These are phyloP conservation scores for Sebastes paucispinis DNA, from an alignment of 2,797 vertebrate species.

Conservation along the genomic window DNA sequence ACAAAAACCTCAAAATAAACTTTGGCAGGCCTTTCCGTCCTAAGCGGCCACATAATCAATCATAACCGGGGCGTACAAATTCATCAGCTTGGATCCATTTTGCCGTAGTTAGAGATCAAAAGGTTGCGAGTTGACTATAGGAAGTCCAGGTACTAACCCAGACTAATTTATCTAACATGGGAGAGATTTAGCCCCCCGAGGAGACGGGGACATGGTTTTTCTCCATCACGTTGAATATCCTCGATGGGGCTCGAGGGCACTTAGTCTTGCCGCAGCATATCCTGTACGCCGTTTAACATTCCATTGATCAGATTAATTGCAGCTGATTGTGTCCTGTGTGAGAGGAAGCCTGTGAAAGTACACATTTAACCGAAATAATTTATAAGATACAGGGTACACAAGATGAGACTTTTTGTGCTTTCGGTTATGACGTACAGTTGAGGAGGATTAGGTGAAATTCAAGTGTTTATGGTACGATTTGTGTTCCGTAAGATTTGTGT, in stretches of 20 bases:
- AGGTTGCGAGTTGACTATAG: constrained; percentile 83
- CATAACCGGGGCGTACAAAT: constrained; percentile 92
- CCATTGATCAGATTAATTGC: constrained; percentile 83
- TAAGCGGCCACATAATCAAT: constrained; percentile 87
- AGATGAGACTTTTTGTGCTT: not conserved
- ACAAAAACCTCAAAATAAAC: constrained; percentile 60
- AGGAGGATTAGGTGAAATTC: not conserved
- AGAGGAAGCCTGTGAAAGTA: constrained; percentile 70
- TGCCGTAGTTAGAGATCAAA: constrained; percentile 95
- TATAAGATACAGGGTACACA: constrained; percentile 13
- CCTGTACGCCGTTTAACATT: constrained; percentile 79
- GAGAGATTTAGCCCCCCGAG: constrained; percentile 77
- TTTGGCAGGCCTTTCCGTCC: constrained; percentile 85
- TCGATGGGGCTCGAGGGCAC: constrained; percentile 75
- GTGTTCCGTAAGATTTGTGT: not conserved
- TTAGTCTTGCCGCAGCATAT: constrained; percentile 73
- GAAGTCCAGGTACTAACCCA: constrained; percentile 83
- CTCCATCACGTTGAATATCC: constrained; percentile 79
- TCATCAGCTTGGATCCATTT: constrained; percentile 99
- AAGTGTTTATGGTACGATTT: not conserved
- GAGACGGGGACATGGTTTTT: constrained; percentile 81
- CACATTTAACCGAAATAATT: constrained; percentile 60
- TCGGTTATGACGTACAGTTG: not conserved
- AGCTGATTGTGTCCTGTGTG: constrained; percentile 78
- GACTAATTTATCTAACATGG: constrained; percentile 82